Percentiles rank a stretch among this genome's conserved stretches.
These are phyloP conservation scores for Drosophila equinoxialis DNA, from an alignment of 1,140 invertebrate genomes.

Conservation along the genomic window DNA sequence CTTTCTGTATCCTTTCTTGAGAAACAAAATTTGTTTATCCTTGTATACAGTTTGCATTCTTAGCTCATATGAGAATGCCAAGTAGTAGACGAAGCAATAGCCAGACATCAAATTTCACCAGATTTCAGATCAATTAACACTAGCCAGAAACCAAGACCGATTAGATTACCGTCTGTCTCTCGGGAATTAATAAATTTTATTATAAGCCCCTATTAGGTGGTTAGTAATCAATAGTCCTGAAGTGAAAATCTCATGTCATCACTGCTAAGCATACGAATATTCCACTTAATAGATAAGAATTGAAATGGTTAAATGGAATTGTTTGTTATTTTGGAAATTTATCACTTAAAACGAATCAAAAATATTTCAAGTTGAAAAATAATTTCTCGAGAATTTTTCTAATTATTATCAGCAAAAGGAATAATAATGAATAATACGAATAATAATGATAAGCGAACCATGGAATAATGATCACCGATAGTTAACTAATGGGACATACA, in stretches of 20 bases:
- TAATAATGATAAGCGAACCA: neutral
- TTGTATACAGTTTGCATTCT: no score
- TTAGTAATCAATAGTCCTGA: neutral
- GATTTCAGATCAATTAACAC: no score
- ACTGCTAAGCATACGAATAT: neutral
- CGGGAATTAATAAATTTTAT: neutral
- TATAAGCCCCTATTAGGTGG: neutral
- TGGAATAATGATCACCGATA: no score
- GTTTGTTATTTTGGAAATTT: neutral
- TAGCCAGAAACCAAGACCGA: neutral
- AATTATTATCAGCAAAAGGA: neutral
- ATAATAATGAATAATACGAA: neutral
- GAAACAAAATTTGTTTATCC: no score
- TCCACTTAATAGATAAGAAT: constrained; percentile 8
- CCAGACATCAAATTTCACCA: no score
- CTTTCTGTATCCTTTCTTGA: no score
- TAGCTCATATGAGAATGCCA: no score
- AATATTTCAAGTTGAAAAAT: neutral
- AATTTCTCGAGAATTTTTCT: neutral
- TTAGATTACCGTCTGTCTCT: neutral
- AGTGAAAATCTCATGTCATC: neutral
- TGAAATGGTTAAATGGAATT: neutral
- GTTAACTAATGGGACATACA: no score
- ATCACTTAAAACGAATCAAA: neutral
- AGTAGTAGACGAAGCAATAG: no score